phyloP scores from a whole-genome alignment of 2,888 invertebrate genomes.

The Margaritifera margaritifera region DNA sequence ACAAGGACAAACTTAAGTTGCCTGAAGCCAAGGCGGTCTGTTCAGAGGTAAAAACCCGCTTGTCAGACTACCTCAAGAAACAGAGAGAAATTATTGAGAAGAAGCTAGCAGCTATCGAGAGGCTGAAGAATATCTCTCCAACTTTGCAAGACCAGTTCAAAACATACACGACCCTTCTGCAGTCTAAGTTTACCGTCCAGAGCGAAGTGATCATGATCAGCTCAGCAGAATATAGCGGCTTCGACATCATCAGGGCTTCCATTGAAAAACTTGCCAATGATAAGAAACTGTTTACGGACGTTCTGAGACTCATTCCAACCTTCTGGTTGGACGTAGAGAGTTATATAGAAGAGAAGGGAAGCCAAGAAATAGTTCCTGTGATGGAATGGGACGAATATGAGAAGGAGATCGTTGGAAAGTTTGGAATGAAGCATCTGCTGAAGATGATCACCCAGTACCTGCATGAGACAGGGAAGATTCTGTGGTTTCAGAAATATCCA shows the following conservation, averaged over 20 bases:
- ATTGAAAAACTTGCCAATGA: constrained; percentile 59
- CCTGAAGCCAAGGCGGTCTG: constrained; percentile 35
- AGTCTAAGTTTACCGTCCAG: constrained; percentile 59
- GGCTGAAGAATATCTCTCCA: constrained; percentile 63
- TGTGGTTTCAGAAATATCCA: constrained; percentile 62
- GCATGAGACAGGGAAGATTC: constrained; percentile 66
- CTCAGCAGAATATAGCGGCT: constrained; percentile 53
- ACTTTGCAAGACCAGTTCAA: constrained; percentile 68
- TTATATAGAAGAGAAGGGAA: constrained; percentile 65
- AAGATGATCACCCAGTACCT: constrained; percentile 64
- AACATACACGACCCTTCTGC: constrained; percentile 59
- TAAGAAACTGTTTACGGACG: constrained; percentile 57
- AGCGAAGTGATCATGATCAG: constrained; percentile 64
- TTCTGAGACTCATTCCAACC: constrained; percentile 66
- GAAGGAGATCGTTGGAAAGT: constrained; percentile 60
- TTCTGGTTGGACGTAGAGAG: constrained; percentile 70
- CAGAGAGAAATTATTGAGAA: constrained; percentile 52
- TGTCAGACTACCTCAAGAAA: constrained; percentile 45
- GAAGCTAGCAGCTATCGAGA: constrained; percentile 62
- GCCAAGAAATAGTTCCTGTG: constrained; percentile 62
- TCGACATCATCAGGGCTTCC: constrained; percentile 56
- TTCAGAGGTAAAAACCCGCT: constrained; percentile 44
- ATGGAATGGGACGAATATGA: constrained; percentile 60
- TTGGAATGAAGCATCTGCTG: constrained; percentile 69
- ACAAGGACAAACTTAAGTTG: constrained; percentile 56